Conservation (phyloP, 2,797 vertebrate genomes). For the Coracias cyanogaster region DNA sequence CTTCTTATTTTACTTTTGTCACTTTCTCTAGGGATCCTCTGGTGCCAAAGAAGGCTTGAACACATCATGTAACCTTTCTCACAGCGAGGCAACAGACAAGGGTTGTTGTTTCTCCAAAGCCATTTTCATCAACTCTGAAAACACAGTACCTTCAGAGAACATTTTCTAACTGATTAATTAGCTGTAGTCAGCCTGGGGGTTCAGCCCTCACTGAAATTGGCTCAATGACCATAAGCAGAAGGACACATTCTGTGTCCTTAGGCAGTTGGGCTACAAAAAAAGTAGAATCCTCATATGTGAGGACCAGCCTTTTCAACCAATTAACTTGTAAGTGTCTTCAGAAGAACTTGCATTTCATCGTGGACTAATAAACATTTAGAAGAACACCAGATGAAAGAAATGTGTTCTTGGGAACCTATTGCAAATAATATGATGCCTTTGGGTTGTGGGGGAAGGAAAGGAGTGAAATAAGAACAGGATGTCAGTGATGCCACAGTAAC, state of each 20-base stretch:
- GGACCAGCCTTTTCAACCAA: background rate
- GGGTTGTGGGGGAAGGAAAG: background rate
- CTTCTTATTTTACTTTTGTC: background rate
- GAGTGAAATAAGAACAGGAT: background rate
- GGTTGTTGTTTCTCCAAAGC: background rate
- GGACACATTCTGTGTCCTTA: background rate
- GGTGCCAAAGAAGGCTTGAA: background rate
- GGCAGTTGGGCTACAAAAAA: background rate
- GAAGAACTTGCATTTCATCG: background rate
- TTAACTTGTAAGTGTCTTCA: background rate
- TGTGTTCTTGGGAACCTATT: background rate
- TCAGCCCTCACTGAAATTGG: background rate
- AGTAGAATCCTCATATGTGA: background rate
- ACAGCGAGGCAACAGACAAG: background rate
- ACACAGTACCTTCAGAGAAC: background rate
- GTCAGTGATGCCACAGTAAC: background rate
- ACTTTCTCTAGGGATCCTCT: background rate
- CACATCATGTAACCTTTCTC: background rate
- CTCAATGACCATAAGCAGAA: background rate
- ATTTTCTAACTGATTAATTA: background rate
- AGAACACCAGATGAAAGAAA: background rate
- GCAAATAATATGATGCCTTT: background rate
- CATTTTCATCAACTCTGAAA: background rate
- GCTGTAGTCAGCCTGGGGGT: background rate
- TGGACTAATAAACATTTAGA: background rate